phyloP scores from a whole-genome alignment of 2,113 vertebrate genomes.

The Tragelaphus buxtoni region DNA sequence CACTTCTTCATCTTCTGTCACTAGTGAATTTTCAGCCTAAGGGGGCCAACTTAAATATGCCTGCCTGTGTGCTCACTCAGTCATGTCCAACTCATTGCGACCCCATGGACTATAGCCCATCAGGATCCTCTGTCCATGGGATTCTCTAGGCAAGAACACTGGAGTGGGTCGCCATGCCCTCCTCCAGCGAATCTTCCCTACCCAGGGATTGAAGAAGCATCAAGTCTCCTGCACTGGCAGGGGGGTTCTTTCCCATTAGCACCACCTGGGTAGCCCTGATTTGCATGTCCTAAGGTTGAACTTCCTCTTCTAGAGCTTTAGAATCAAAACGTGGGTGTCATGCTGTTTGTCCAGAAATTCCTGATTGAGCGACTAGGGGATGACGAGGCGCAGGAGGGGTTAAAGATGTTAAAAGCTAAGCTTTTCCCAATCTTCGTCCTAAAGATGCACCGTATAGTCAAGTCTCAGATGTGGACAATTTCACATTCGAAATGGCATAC shows the following conservation, averaged over 20 bases:
- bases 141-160: background rate
- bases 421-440: background rate
- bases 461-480: background rate
- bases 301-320: background rate
- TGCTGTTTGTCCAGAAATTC: background rate
- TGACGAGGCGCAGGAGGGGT: rapidly evolving
- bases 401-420: background rate
- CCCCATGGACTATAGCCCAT: rapidly evolving
- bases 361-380: rapidly evolving
- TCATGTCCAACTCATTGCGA: rapidly evolving
- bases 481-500: background rate
- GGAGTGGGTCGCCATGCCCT: background rate
- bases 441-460: background rate
- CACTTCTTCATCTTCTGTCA: background rate
- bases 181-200: background rate
- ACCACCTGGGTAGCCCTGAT: background rate
- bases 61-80: background rate
- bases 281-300: background rate
- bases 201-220: background rate
- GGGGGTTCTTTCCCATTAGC: background rate
- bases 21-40: background rate
- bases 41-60: background rate
- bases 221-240: background rate
- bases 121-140: background rate
- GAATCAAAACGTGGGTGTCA: background rate